Percentiles rank a stretch among this genome's conserved stretches.
Conservation (phyloP, 1,140 invertebrate genomes). For the Stratiolaelaps scimitus region DNA sequence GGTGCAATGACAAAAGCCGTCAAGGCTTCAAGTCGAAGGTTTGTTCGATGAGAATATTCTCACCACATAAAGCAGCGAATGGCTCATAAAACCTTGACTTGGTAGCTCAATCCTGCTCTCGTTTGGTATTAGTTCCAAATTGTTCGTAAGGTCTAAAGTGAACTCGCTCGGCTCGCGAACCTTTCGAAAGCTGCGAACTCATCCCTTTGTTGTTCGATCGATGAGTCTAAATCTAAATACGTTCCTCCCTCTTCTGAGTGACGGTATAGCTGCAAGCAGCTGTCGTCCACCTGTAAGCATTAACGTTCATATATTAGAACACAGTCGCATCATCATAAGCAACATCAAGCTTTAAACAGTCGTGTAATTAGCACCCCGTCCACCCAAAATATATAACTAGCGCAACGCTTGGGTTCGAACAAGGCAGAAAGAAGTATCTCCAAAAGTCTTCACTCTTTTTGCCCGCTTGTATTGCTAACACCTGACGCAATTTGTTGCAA, state of each 20-base stretch:
- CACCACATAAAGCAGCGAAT: neutral
- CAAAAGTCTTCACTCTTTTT: no score
- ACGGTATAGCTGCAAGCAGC: conserved; percentile 85
- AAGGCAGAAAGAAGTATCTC: no score
- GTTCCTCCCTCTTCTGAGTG: conserved; percentile 82
- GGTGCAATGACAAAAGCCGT: no score
- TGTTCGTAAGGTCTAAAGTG: neutral
- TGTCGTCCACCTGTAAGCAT: conserved; percentile 72
- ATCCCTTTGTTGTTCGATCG: conserved; percentile 83
- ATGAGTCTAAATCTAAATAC: conserved; percentile 86
- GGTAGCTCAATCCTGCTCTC: neutral
- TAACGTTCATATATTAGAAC: neutral
- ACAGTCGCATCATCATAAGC: no score
- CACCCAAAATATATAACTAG: no score
- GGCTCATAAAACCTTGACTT: neutral
- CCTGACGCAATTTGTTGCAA: no score
- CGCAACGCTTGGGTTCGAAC: no score
- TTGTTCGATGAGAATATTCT: neutral
- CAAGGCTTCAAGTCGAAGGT: no score
- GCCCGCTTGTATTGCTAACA: no score
- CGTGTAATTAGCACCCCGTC: no score
- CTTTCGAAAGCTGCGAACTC: conserved; percentile 88
- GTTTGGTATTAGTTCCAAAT: neutral
- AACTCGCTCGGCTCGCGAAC: conserved; percentile 54
- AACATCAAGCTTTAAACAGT: no score